phyloP scores from a whole-genome alignment of 2,113 vertebrate genomes.

The Epinephelus cyanopodus region DNA sequence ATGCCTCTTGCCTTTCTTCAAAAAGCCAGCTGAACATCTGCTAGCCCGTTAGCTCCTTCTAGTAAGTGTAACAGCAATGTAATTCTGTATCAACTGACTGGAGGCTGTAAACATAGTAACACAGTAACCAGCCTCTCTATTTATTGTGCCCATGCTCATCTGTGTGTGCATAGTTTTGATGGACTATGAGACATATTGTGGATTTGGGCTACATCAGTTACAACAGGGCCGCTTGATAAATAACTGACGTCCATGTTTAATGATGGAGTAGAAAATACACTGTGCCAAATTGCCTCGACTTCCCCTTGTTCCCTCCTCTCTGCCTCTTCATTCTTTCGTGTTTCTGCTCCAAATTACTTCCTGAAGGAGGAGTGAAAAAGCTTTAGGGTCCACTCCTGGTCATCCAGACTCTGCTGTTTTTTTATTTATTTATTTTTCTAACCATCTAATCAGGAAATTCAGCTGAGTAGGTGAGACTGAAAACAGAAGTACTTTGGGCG shows the following conservation, averaged over 20 bases:
- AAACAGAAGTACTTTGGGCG: constrained; percentile 12
- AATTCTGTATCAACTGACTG: background rate
- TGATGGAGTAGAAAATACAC: constrained; percentile 57
- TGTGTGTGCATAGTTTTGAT: background rate
- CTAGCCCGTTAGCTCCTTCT: background rate
- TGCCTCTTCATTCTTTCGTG: constrained; percentile 22
- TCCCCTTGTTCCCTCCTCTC: constrained; percentile 46
- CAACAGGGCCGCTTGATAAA: constrained; percentile 39
- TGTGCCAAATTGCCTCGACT: constrained; percentile 56
- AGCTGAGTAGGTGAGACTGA: constrained; percentile 36
- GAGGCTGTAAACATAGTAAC: too few species aligned
- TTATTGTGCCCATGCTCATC: background rate
- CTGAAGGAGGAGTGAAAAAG: constrained; percentile 38
- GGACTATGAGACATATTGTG: constrained; percentile 7
- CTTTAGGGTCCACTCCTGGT: constrained; percentile 31
- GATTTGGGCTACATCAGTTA: constrained; percentile 16
- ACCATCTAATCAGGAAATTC: constrained; percentile 48
- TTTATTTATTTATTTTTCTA: background rate
- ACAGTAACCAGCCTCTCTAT: background rate
- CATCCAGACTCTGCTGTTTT: constrained; percentile 39
- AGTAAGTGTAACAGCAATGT: background rate
- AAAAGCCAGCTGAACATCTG: background rate
- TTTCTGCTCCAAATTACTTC: constrained; percentile 60
- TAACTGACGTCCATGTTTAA: constrained; percentile 61
- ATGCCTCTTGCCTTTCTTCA: background rate